These are phyloP conservation scores for Eremophila alpestris DNA, from an alignment of 2,797 vertebrate genomes.

Conservation along the genomic window DNA sequence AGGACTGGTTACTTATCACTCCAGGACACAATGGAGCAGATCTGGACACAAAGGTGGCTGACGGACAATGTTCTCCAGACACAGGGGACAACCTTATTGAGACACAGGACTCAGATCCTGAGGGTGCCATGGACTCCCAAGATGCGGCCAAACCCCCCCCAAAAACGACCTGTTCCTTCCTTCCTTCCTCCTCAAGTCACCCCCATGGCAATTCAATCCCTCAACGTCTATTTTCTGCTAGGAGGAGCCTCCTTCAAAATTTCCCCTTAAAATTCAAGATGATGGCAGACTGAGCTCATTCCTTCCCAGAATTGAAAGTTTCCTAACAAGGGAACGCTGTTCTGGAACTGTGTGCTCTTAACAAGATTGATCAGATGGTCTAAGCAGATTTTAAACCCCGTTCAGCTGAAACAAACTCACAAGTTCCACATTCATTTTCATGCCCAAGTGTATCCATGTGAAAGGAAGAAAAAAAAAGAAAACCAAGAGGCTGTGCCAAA, in stretches of 20 bases:
- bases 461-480: background rate
- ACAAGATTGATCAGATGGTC: conserved; percentile 59
- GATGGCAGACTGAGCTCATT: background rate
- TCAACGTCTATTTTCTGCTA: background rate
- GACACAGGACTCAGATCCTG: background rate
- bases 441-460: conserved; percentile 22
- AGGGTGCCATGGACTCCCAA: background rate
- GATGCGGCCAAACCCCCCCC: background rate
- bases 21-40: background rate
- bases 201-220: background rate
- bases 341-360: conserved; percentile 52
- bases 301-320: background rate
- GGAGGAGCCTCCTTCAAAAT: background rate
- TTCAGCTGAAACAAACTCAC: conserved; percentile 52
- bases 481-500: conserved; percentile 18
- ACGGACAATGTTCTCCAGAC: background rate
- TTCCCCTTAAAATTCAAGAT: background rate
- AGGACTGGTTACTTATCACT: background rate
- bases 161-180: background rate
- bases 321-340: conserved; percentile 29
- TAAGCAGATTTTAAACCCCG: conserved; percentile 54
- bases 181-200: background rate
- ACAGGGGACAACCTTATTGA: background rate
- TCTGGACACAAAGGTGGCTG: background rate
- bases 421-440: conserved; percentile 55